These are phyloP conservation scores for Anthrax anthrax DNA, from an alignment of 2,888 invertebrate genomes.

Conservation along the genomic window DNA sequence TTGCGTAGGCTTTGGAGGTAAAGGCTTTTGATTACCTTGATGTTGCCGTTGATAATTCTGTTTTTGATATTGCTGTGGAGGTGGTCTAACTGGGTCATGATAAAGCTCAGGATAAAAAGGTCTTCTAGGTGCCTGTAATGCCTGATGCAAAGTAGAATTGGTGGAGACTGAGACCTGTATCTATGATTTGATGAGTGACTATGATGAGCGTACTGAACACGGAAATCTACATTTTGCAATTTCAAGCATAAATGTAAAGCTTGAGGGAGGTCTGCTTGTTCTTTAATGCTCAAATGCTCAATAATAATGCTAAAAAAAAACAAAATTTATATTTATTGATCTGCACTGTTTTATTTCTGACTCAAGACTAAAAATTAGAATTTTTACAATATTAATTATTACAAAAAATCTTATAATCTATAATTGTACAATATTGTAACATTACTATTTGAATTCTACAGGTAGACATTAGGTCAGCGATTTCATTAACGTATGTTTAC, in stretches of 20 bases:
- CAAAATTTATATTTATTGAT: too few species aligned
- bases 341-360: too few species aligned
- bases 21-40: neutral
- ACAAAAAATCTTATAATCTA: too few species aligned
- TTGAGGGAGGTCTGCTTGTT: slow-evolving; percentile 1
- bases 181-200: neutral
- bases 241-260: too few species aligned
- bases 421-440: too few species aligned
- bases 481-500: too few species aligned
- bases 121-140: neutral
- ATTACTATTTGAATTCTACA: too few species aligned
- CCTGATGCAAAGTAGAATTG: neutral
- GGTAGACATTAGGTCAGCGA: too few species aligned
- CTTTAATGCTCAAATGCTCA: slow-evolving; percentile 3
- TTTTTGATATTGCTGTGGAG: neutral
- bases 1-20: slow-evolving; percentile 7
- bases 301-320: too few species aligned
- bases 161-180: neutral
- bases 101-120: slow-evolving; percentile 1
- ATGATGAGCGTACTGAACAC: neutral
- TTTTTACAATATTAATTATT: too few species aligned
- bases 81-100: neutral
- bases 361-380: too few species aligned
- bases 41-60: neutral
- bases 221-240: slow-evolving; percentile 1